phyloP scores from a whole-genome alignment of 1,140 invertebrate genomes.

The Tribolium castaneum region DNA sequence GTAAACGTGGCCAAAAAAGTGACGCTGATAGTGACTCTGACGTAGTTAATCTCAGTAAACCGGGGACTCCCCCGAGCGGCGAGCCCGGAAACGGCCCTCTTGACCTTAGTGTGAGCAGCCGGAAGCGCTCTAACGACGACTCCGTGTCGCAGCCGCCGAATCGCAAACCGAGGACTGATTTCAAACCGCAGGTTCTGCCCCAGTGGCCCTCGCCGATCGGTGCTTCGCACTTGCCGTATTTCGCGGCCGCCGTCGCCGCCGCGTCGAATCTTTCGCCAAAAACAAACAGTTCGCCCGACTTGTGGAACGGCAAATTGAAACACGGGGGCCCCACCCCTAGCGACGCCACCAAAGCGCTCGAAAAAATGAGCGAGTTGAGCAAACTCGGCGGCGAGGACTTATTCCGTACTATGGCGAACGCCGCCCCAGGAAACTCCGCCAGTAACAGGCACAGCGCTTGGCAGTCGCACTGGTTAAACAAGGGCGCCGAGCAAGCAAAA shows the following conservation, averaged over 20 bases:
- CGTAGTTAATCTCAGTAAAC: slow-evolving; percentile 76
- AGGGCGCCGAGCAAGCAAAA: slow-evolving; percentile 91
- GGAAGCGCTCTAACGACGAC: slow-evolving; percentile 77
- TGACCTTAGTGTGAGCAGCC: slow-evolving; percentile 81
- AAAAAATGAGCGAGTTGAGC: slow-evolving; percentile 92
- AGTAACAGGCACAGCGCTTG: slow-evolving; percentile 85
- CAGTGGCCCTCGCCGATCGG: slow-evolving; percentile 83
- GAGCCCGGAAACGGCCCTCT: slow-evolving; percentile 79
- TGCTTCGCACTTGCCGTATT: slow-evolving; percentile 81
- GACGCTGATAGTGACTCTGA: slow-evolving; percentile 71
- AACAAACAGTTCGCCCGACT: slow-evolving; percentile 68
- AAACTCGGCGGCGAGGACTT: slow-evolving; percentile 82
- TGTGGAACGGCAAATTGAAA: slow-evolving; percentile 87
- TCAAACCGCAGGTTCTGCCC: slow-evolving; percentile 73
- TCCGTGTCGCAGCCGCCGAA: slow-evolving; percentile 71
- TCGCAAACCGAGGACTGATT: slow-evolving; percentile 73
- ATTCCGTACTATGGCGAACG: slow-evolving; percentile 72
- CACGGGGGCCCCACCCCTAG: slow-evolving; percentile 73
- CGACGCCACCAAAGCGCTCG: slow-evolving; percentile 87
- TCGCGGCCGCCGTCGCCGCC: slow-evolving; percentile 82
- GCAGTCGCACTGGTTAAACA: slow-evolving; percentile 96
- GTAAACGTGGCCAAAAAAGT: slow-evolving; percentile 68
- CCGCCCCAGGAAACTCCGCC: slow-evolving; percentile 64
- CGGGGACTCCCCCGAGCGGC: slow-evolving; percentile 65
- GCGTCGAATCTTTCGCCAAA: slow-evolving; percentile 80